A percentile compares a stretch with the other conserved stretches of the same genome.
These are phyloP conservation scores for Aricia agestis DNA, from an alignment of 1,140 invertebrate species.

Conservation along the genomic window DNA sequence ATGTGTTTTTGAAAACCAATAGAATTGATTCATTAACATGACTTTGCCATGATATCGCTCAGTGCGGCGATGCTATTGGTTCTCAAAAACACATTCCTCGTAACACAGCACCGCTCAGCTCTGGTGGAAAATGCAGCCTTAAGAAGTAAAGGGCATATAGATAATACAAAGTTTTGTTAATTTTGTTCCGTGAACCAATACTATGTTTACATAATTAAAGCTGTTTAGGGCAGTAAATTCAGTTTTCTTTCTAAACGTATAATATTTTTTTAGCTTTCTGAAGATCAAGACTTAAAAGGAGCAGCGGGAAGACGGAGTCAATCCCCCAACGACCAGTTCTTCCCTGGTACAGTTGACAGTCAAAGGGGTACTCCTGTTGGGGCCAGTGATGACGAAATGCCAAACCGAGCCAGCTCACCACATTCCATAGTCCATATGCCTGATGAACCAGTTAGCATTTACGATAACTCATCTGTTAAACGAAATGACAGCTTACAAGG, in stretches of 20 bases:
- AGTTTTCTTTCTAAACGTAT: background rate
- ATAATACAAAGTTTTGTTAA: too few relatives aligned
- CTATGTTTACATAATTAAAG: background rate
- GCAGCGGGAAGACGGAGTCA: slow-evolving; percentile 55
- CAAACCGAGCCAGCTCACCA: slow-evolving; percentile 73
- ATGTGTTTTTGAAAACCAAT: too few relatives aligned
- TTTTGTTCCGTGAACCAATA: too few relatives aligned
- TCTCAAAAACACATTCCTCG: too few relatives aligned
- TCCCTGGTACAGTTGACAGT: slow-evolving; percentile 48
- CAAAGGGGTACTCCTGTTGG: slow-evolving; percentile 66
- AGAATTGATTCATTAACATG: too few relatives aligned
- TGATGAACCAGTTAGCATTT: slow-evolving; percentile 66
- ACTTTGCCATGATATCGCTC: too few relatives aligned
- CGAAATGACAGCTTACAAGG: slow-evolving; percentile 64
- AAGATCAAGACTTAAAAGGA: slow-evolving; percentile 70
- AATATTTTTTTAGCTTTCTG: slow-evolving; percentile 50
- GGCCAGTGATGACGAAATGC: slow-evolving; percentile 74
- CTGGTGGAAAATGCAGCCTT: too few relatives aligned
- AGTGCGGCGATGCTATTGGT: too few relatives aligned
- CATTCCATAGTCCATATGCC: slow-evolving; percentile 84
- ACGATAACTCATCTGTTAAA: slow-evolving; percentile 58
- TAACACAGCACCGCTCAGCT: too few relatives aligned
- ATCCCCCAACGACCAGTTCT: slow-evolving; percentile 56
- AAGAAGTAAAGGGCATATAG: too few relatives aligned
- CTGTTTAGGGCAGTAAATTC: background rate